Evolutionary conservation across 2,888 invertebrate species (phyloP), one percentile per base, ranked within the genome.

Genomic region (Agrochola circellaris): DNA sequence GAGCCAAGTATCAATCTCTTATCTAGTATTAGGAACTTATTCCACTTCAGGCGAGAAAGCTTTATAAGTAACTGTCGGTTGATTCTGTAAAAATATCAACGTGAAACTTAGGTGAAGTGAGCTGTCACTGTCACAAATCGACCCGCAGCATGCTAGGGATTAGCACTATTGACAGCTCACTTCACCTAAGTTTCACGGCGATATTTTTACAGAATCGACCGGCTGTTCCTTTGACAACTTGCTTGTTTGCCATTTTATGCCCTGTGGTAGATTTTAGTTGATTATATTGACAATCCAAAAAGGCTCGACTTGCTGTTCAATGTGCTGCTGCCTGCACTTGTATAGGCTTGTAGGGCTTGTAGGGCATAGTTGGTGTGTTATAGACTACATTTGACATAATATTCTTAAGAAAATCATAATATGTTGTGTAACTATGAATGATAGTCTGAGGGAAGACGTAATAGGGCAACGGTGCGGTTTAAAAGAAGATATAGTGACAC

Each of bases 1-100:
- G 65, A 78, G 51, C 51, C 54, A 42, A 68, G 56, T 71, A 85
- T 85, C 86, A 85, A 83, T 83, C 73, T 85, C 83, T 69, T 83
- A 73, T 61, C 78, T 82, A 60, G 58, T 65, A 60, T 62, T 65
- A 71, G 58, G 70, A 4, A 20, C 1, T 58, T 56, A 73, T 51
- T 68, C 42, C 62, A 85, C 67, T 82, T 77, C 30, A 34, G n/a
- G 82, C 77, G 67, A 67, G 11, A 23, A 66, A 38, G 30, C 5
- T 61, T 13, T 30, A 7, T 23, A 42, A 38, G 45, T 76, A 17
- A 45, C n/a, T n/a, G n/a, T n/a, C n/a, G n/a, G n/a, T n/a, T n/a
- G n/a, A n/a, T n/a, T n/a, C n/a, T n/a, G n/a, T n/a, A n/a, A n/a
- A n/a, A n/a, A n/a, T n/a, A n/a, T n/a, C n/a, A n/a, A n/a, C n/a